Evolutionary conservation across 2,797 vertebrate species (phyloP), one percentile per base, ranked within the genome.

Genomic region (Pipistrellus nathusii): DNA sequence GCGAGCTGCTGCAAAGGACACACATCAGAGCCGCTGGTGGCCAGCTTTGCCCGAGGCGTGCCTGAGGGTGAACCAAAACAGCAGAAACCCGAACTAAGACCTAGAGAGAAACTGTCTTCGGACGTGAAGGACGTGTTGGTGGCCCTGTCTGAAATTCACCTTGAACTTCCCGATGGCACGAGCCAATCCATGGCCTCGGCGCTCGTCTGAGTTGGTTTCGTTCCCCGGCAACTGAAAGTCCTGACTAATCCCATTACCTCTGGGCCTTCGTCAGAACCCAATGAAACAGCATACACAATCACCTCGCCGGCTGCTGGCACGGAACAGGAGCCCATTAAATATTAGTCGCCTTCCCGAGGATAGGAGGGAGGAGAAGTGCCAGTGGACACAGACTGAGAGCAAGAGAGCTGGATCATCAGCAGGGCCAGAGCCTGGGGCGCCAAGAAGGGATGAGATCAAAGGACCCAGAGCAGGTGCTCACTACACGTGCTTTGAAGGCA

Each of bases 271-370:
- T 96, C 94, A 86, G 90, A 88, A 84, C 44, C 85, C 72, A 96
- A 94, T 86, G 80, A 96, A 96, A 92, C 96, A 94, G 95, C 94
- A 95, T 94, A 90, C 14, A 46, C 69, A 68, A 92, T 95, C 90
- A 92, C 85, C 92, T 64, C 53, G 46, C 82, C 55, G 88, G 82
- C 35, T 14, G 85, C 82, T 90, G 94, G 91, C 85, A 76, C 81
- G 25, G 68, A 80, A 90, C 72, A 88, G 83, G 78, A 95, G 8
- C 59, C 92, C 92, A 97, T 97, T 92, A 97, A 96, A 95, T 96
- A 96, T 97, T 94, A 97, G 96, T 85, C 71, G 53, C 83, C 94
- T 96, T 95, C 66, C 86, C 91, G 96, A 93, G 12, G 77, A 96
- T 91, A 91, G 64, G 46, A 94, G 77, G 48, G n/a, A 86, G 85